These are phyloP conservation scores for Myrmecophaga tridactyla DNA, from an alignment of 2,113 vertebrate genomes.

Conservation along the genomic window DNA sequence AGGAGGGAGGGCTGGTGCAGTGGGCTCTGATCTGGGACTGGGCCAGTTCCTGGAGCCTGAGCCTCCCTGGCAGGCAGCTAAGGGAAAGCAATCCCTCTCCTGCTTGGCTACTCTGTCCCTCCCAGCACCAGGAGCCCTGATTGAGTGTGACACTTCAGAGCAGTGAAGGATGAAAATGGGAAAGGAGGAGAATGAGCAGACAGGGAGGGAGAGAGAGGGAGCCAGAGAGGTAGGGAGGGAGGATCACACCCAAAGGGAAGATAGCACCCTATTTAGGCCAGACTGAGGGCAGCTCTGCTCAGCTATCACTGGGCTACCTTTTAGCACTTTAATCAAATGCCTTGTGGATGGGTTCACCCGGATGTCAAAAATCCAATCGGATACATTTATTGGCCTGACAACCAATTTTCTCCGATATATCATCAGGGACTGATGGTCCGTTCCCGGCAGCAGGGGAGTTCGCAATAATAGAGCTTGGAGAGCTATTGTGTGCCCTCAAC, in stretches of 20 bases:
- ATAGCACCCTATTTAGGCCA: conserved; percentile 57
- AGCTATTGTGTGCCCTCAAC: neutral
- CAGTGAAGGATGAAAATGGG: conserved; percentile 45
- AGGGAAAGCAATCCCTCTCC: neutral
- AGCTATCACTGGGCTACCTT: conserved; percentile 42
- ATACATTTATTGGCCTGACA: conserved; percentile 78
- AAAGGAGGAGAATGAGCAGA: neutral
- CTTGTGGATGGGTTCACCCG: neutral
- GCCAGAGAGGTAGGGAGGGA: no score
- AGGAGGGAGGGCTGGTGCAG: neutral
- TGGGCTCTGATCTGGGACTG: neutral
- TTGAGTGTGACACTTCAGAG: neutral
- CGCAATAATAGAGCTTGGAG: conserved; percentile 38
- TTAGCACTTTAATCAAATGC: conserved; percentile 73
- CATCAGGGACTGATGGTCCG: conserved; percentile 64
- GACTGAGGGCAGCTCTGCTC: conserved; percentile 49
- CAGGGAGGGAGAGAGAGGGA: neutral
- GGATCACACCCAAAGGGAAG: neutral
- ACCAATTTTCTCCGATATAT: conserved; percentile 57
- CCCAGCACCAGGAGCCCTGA: neutral
- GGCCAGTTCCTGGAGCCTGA: neutral
- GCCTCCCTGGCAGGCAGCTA: neutral
- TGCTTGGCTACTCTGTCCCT: neutral
- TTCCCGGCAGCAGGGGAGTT: conserved; percentile 27
- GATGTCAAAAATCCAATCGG: conserved; percentile 65